Evolutionary conservation across 2,113 vertebrate genomes (phyloP).

Genomic region (Ariopsis seemanni): DNA sequence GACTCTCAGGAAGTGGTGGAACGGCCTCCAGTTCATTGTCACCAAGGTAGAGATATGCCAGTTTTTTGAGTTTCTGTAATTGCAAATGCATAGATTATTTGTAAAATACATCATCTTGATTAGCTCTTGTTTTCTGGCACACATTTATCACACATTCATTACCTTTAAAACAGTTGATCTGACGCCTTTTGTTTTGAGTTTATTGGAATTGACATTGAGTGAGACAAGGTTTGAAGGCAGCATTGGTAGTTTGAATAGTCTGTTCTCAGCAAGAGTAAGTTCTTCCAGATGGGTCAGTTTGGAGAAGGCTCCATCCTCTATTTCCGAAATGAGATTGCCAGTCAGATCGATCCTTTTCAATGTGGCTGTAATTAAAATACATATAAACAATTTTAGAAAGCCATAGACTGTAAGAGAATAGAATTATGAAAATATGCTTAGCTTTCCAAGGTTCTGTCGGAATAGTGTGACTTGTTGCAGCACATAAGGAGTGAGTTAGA

Average conservation of each 20-base stretch:
- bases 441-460: not conserved
- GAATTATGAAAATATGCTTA: not conserved
- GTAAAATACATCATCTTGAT: not conserved
- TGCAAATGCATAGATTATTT: not conserved
- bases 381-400: conserved; percentile 2
- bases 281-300: conserved; percentile 84
- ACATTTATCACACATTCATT: conserved; percentile 26
- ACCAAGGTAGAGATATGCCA: conserved; percentile 86
- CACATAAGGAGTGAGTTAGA: conserved; percentile 19
- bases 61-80: conserved; percentile 79
- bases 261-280: conserved; percentile 86
- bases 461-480: not conserved
- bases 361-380: conserved; percentile 72
- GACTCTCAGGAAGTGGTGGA: conserved; percentile 86
- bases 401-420: not conserved
- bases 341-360: conserved; percentile 88
- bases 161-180: conserved; percentile 89
- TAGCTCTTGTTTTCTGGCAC: not conserved
- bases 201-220: conserved; percentile 85
- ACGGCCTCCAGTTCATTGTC: conserved; percentile 87
- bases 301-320: conserved; percentile 89
- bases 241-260: conserved; percentile 81
- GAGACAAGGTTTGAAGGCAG: conserved; percentile 79
- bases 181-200: conserved; percentile 85
- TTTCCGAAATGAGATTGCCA: conserved; percentile 85